phyloP scores from a whole-genome alignment of 2,888 invertebrate species.

The Drosophila recens region DNA sequence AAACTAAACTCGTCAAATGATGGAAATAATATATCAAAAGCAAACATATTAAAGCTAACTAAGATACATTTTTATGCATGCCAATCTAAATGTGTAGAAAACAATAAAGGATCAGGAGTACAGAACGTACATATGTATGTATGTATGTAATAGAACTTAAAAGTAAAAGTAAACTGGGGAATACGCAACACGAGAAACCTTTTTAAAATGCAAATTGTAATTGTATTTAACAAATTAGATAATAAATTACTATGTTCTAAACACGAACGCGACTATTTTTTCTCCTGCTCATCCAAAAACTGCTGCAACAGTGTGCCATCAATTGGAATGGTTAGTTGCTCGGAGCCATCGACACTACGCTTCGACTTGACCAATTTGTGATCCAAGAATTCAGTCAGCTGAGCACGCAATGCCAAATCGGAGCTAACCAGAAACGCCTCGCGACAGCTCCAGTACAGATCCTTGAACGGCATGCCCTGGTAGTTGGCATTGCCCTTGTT shows the following conservation, averaged over 20 bases:
- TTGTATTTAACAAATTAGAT: conserved; percentile 76
- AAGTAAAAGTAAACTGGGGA: conserved; percentile 23
- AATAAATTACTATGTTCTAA: conserved; percentile 78
- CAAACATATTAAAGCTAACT: conserved; percentile 49
- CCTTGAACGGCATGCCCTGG: conserved; percentile 95
- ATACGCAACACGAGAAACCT: conserved; percentile 50
- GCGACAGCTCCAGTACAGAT: conserved; percentile 93
- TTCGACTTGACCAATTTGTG: conserved; percentile 95
- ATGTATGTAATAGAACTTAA: conserved; percentile 41
- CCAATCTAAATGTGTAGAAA: conserved; percentile 78
- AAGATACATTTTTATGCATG: conserved; percentile 71
- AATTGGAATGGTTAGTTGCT: conserved; percentile 92
- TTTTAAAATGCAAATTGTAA: conserved; percentile 70
- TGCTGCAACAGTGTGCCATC: conserved; percentile 90
- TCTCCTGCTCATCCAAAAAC: conserved; percentile 88
- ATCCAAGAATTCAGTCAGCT: conserved; percentile 97
- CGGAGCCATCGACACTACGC: conserved; percentile 92
- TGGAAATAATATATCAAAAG: conserved; percentile 41
- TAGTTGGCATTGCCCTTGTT: conserved; percentile 90
- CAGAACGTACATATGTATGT: conserved; percentile 8
- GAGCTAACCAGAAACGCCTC: conserved; percentile 97
- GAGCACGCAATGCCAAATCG: conserved; percentile 95
- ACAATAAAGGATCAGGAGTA: conserved; percentile 49
- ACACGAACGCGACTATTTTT: conserved; percentile 59
- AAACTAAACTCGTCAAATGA: conserved; percentile 4